Conservation (phyloP, 2,888 invertebrate genomes). For the Helleia helle region DNA sequence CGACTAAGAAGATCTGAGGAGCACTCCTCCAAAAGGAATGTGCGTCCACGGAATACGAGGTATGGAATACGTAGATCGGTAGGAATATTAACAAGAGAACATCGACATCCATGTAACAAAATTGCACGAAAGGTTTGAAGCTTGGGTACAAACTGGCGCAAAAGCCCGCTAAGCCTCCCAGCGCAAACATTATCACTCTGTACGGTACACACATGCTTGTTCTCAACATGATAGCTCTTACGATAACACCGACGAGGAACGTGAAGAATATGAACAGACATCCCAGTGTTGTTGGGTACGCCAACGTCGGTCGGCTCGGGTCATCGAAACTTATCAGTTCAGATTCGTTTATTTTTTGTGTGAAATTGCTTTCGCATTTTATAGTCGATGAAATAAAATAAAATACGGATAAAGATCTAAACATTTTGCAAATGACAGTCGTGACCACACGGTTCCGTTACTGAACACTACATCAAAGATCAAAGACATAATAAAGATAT, state of each 20-base stretch:
- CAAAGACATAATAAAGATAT: too few species aligned
- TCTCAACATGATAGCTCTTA: constrained; percentile 47
- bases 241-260: constrained; percentile 43
- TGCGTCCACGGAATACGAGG: constrained; percentile 50
- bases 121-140: constrained; percentile 43
- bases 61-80: constrained; percentile 51
- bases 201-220: constrained; percentile 45
- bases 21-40: constrained; percentile 57
- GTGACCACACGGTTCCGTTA: not conserved
- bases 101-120: constrained; percentile 51
- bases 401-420: not conserved
- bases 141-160: constrained; percentile 40
- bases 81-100: constrained; percentile 39
- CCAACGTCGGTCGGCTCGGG: constrained; percentile 30
- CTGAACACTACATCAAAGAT: too few species aligned
- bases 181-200: constrained; percentile 50
- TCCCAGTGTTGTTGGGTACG: constrained; percentile 41
- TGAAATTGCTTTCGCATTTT: not conserved
- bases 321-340: constrained; percentile 11
- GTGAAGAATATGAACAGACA: constrained; percentile 47
- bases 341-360: not conserved
- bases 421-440: not conserved
- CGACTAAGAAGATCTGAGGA: constrained; percentile 50
- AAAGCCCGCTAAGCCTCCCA: constrained; percentile 50
- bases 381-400: not conserved